Conservation (phyloP, 2,888 invertebrate genomes). For the Melanotus villosus region DNA sequence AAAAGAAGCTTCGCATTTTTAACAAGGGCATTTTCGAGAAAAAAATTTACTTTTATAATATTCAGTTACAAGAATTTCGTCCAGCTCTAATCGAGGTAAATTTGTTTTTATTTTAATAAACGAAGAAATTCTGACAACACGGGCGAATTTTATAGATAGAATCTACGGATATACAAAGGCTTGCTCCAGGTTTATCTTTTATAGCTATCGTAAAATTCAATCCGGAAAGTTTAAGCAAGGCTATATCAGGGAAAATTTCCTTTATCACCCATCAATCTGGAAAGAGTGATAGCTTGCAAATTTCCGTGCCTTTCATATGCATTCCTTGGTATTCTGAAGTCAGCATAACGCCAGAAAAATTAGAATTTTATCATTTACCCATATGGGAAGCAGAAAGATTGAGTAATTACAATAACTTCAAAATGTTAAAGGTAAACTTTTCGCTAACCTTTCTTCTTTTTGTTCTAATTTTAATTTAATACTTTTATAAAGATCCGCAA, state of each 20-base stretch:
- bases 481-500: conserved; percentile 49
- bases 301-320: conserved; percentile 45
- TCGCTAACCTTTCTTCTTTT: neutral
- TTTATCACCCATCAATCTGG: conserved; percentile 44
- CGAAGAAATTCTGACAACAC: neutral
- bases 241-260: conserved; percentile 40
- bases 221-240: conserved; percentile 25
- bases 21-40: conserved; percentile 39
- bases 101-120: too few species aligned
- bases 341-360: conserved; percentile 29
- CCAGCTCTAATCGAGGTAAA: too few species aligned
- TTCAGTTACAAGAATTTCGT: conserved; percentile 33
- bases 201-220: conserved; percentile 43
- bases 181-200: conserved; percentile 48
- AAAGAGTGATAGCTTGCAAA: conserved; percentile 28
- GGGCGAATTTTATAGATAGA: conserved; percentile 36
- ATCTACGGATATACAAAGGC: conserved; percentile 41
- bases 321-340: conserved; percentile 28
- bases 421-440: neutral
- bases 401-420: conserved; percentile 19
- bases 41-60: conserved; percentile 38
- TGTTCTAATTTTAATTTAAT: too few species aligned
- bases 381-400: conserved; percentile 37
- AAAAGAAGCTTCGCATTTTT: conserved; percentile 36
- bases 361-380: conserved; percentile 41